Percentiles rank a stretch among this genome's conserved stretches.
phyloP scores from a whole-genome alignment of 2,888 invertebrate genomes.

The Drosophila rellima region DNA sequence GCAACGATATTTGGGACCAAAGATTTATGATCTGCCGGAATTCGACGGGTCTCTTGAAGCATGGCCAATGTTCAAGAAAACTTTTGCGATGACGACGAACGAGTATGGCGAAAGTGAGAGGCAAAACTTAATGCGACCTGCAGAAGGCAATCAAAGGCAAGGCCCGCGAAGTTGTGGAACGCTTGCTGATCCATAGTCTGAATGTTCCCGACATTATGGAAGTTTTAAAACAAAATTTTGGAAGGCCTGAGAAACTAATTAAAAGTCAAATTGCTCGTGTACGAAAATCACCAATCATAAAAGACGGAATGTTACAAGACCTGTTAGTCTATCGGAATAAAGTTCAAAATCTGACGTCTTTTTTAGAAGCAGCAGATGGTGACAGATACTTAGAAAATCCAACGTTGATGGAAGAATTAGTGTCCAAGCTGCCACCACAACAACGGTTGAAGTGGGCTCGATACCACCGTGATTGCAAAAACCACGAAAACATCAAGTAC shows the following conservation, averaged over 20 bases:
- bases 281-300: not conserved
- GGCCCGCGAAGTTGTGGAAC: not conserved
- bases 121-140: too few species aligned
- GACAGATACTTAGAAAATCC: not conserved
- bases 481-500: not conserved
- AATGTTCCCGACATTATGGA: not conserved
- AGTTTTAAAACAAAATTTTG: not conserved
- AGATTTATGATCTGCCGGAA: not conserved
- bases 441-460: not conserved
- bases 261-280: not conserved
- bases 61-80: too few species aligned
- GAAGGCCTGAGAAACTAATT: not conserved
- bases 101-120: too few species aligned
- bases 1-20: not conserved
- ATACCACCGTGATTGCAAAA: not conserved
- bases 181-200: not conserved
- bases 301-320: not conserved
- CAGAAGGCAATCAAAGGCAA: not conserved
- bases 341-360: not conserved
- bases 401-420: not conserved
- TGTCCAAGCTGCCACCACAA: not conserved
- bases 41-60: too few species aligned
- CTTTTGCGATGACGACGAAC: too few species aligned
- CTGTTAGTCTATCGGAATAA: not conserved
- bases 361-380: not conserved